A percentile compares a stretch with the other conserved stretches of the same genome.
Evolutionary conservation across 2,113 vertebrate species (phyloP).

Genomic region (Sylvietta virens): DNA sequence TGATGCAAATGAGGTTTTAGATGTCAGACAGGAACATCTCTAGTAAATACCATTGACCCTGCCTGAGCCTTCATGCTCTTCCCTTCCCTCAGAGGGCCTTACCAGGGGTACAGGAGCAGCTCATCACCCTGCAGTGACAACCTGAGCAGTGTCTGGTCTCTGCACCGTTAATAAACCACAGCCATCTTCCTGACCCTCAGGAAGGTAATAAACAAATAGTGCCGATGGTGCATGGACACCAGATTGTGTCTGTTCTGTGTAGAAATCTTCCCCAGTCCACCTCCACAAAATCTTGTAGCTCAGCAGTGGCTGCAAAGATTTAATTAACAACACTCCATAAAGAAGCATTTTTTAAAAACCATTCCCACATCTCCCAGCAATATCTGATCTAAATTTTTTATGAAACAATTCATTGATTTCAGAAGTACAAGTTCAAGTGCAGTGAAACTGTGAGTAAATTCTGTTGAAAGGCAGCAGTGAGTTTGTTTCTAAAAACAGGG

Average conservation of each 20-base stretch:
- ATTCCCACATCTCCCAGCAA: not conserved
- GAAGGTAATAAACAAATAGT: not conserved
- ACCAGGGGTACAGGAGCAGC: not conserved
- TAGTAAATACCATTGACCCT: not conserved
- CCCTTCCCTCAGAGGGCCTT: not conserved
- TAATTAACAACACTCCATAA: not conserved
- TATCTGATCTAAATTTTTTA: not conserved
- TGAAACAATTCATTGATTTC: not conserved
- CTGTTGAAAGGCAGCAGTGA: not conserved
- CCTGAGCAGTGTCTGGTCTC: not conserved
- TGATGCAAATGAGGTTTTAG: not conserved
- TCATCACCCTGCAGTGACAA: not conserved
- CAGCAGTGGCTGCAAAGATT: not conserved
- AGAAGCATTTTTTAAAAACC: not conserved
- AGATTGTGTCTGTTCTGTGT: not conserved
- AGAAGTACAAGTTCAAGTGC: not conserved
- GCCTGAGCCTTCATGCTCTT: not conserved
- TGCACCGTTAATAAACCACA: not conserved
- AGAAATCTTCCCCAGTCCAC: not conserved
- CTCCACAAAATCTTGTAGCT: not conserved
- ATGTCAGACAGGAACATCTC: not conserved
- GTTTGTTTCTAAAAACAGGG: not conserved
- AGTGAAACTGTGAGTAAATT: not conserved
- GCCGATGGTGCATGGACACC: too few relatives aligned
- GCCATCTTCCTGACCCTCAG: not conserved